Evolutionary conservation across 64 coral and sea anemone genomes (phyloP).

Genomic region (Montipora cactus): DNA sequence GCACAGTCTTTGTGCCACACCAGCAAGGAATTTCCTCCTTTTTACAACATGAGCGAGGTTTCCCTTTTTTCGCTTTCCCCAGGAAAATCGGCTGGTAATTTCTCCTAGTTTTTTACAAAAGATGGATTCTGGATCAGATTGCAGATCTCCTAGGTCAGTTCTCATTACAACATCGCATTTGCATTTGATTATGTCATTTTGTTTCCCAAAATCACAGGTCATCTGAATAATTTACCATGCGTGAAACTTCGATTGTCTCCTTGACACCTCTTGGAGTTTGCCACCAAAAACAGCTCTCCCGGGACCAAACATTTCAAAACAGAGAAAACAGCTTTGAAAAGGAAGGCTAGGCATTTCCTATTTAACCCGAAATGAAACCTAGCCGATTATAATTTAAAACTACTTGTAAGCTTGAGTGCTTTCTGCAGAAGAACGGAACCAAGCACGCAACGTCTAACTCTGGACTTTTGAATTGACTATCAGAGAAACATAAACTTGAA

Average conservation of each 20-base stretch:
- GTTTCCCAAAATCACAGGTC: slow-evolving; percentile 50
- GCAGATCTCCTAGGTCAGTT: slow-evolving; percentile 54
- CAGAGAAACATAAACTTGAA: not conserved
- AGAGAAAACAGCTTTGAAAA: not conserved
- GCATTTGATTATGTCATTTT: slow-evolving; percentile 66
- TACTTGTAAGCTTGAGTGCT: not conserved
- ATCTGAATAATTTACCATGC: slow-evolving; percentile 55
- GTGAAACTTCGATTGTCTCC: slow-evolving; percentile 49
- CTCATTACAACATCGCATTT: slow-evolving; percentile 62
- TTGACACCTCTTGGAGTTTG: slow-evolving; percentile 41
- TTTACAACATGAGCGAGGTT: slow-evolving; percentile 49
- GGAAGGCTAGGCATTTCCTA: not conserved
- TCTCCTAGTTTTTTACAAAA: slow-evolving; percentile 34
- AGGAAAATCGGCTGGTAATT: slow-evolving; percentile 47
- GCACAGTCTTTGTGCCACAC: slow-evolving; percentile 37
- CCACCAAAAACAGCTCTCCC: slow-evolving; percentile 20
- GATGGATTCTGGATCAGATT: slow-evolving; percentile 40
- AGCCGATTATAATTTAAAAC: not conserved
- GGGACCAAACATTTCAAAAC: not conserved
- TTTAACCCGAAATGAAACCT: not conserved
- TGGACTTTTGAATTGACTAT: not conserved
- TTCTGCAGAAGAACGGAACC: not conserved
- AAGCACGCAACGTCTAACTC: not conserved
- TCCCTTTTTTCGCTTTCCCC: slow-evolving; percentile 11
- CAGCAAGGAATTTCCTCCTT: not conserved